Evolutionary conservation across 2,113 vertebrate species (phyloP).

Genomic region (Ellobius talpinus): DNA sequence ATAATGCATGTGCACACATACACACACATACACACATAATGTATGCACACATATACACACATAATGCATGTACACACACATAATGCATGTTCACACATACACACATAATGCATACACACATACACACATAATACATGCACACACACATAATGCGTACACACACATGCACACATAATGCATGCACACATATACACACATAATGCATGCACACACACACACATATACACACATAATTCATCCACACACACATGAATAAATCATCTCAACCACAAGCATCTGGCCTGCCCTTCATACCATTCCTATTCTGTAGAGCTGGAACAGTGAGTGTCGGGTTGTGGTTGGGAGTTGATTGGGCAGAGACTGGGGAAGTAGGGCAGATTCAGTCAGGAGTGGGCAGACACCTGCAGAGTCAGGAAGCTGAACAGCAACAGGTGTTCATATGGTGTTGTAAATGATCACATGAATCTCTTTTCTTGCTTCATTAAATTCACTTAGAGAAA

Average conservation of each 20-base stretch:
- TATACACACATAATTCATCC: neutral
- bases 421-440: fast-evolving
- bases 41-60: neutral
- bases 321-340: no score
- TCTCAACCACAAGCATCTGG: neutral
- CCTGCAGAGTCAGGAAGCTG: neutral
- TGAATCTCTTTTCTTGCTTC: neutral
- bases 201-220: neutral
- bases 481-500: neutral
- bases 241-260: neutral
- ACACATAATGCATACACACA: neutral
- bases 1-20: neutral
- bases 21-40: neutral
- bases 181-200: neutral
- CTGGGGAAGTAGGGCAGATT: neutral
- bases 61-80: no score
- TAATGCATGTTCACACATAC: no score
- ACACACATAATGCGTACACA: no score
- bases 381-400: neutral
- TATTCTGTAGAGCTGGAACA: no score
- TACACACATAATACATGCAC: neutral
- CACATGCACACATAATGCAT: neutral
- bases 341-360: neutral
- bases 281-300: neutral
- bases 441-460: neutral